Percentiles rank a stretch among this genome's conserved stretches.
Evolutionary conservation across 2,888 invertebrate genomes (phyloP).

Genomic region (Epicampocera succincta): DNA sequence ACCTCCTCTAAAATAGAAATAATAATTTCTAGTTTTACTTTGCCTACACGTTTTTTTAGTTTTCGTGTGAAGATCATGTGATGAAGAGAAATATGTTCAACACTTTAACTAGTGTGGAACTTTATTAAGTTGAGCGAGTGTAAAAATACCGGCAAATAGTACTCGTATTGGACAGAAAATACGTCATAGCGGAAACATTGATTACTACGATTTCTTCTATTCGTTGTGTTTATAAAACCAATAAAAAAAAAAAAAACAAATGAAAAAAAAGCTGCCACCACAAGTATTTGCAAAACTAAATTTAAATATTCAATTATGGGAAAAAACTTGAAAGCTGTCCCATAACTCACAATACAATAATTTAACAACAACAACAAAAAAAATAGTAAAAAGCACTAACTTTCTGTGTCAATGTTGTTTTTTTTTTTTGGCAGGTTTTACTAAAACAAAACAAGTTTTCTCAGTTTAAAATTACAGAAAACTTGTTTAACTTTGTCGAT

Average conservation of each 20-base stretch:
- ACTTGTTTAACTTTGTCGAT: no score
- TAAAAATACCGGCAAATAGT: not conserved
- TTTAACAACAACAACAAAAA: not conserved
- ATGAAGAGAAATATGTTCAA: conserved; percentile 14
- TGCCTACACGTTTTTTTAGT: conserved; percentile 6
- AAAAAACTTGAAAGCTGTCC: no score
- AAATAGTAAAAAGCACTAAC: not conserved
- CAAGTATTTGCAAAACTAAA: conserved; percentile 57
- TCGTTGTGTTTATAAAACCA: conserved; percentile 1
- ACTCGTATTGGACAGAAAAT: not conserved
- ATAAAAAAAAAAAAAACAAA: no score
- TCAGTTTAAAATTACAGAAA: no score
- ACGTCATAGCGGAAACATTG: conserved; percentile 56
- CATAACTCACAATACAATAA: no score
- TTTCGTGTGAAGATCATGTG: conserved; percentile 48
- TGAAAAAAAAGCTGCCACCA: conserved; percentile 1
- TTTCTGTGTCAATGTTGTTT: no score
- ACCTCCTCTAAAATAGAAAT: conserved; percentile 7
- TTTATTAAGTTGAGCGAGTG: not conserved
- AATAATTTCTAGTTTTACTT: conserved; percentile 3
- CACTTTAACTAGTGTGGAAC: not conserved
- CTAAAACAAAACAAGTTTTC: no score
- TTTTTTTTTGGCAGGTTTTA: no score
- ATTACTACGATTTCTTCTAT: conserved; percentile 21
- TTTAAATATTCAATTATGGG: conserved; percentile 35